Base-by-base conservation (phyloP, 2,888 invertebrate genomes). In the Proisotoma minuta region DNA sequence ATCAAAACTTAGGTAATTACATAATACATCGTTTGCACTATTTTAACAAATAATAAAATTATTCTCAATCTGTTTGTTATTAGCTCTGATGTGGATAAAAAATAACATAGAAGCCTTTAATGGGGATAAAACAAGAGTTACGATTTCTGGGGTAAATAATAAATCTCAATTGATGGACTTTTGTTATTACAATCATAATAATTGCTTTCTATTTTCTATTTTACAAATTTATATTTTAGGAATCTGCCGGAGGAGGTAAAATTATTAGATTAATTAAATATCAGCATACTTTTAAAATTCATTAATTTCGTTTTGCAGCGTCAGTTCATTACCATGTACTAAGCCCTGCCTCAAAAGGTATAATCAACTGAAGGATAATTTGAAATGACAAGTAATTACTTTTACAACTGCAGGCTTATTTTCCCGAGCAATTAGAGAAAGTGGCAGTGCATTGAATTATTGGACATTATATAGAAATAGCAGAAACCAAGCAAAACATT, bases 381-480 rank as follows among this genome's bases (percentile, higher is more conserved):
- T 15, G 8, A 15, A 8, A 34, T 15, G 8, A 34, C 15, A 10
- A 34, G 15, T 34, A 34, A 10, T 34, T 34, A 34, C 8, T 34
- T 10, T 15, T 15, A 34, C 8, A 8, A 8, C 34, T 34, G 34
- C 18, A 43, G 67, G 67, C 10, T 29, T 68, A 8, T 68, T 68
- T 29, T 60, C 64, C 20, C 50, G 56, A 1, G 67, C 67, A 1
- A 56, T 65, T 18, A 62, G 62, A 2, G 53, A 34, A 3, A 62
- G 62, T 56, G 67, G 64, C 1, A 62, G 60, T 27, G 64, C 64
- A 12, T 22, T 68, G 18, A 62, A 64, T 60, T 62, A 64, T 1
- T 68, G 67, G 67, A 64, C 67, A n/a, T 62, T 68, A 22, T 56
- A 68, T 26, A 64, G 62, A 53, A 53, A 65, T 47, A 64, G 62